Percentiles rank a stretch among this genome's conserved stretches.
These are phyloP conservation scores for Melieria picta DNA, from an alignment of 2,888 invertebrate genomes.

Conservation along the genomic window DNA sequence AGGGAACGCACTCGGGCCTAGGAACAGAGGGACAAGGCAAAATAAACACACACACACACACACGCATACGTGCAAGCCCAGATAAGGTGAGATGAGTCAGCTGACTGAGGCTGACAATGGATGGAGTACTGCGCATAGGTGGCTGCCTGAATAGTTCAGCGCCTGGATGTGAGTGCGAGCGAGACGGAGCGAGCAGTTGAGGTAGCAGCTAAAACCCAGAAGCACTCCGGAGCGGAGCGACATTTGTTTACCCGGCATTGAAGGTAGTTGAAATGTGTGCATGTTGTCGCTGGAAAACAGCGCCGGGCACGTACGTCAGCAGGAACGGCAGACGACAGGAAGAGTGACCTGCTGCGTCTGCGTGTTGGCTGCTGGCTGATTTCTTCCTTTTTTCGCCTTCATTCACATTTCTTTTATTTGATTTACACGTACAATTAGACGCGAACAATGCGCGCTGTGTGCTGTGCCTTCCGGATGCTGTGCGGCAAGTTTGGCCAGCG, in stretches of 20 bases:
- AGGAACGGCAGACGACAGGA: background rate
- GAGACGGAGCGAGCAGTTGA: too few relatives aligned
- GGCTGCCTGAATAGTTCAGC: too few relatives aligned
- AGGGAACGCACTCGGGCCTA: too few relatives aligned
- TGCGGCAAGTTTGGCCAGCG: conserved; percentile 16
- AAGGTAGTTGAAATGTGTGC: too few relatives aligned
- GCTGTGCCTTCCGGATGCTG: conserved; percentile 22
- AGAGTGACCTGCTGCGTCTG: background rate
- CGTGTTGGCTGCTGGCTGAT: background rate
- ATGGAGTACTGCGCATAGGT: too few relatives aligned
- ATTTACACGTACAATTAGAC: conserved; percentile 26
- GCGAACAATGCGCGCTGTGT: conserved; percentile 20
- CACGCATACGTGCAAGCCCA: background rate
- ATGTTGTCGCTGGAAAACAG: too few relatives aligned
- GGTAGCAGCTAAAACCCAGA: too few relatives aligned
- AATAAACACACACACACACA: background rate
- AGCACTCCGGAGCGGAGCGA: too few relatives aligned
- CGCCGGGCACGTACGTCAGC: background rate
- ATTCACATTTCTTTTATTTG: conserved; percentile 14
- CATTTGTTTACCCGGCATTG: too few relatives aligned
- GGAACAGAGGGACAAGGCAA: too few relatives aligned
- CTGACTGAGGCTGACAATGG: background rate
- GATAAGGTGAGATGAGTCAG: conserved; percentile 4
- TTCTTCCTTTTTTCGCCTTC: conserved; percentile 2
- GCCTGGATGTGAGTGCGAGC: too few relatives aligned